phyloP scores from a whole-genome alignment of 1,140 invertebrate species.

The Drosophila virilis region DNA sequence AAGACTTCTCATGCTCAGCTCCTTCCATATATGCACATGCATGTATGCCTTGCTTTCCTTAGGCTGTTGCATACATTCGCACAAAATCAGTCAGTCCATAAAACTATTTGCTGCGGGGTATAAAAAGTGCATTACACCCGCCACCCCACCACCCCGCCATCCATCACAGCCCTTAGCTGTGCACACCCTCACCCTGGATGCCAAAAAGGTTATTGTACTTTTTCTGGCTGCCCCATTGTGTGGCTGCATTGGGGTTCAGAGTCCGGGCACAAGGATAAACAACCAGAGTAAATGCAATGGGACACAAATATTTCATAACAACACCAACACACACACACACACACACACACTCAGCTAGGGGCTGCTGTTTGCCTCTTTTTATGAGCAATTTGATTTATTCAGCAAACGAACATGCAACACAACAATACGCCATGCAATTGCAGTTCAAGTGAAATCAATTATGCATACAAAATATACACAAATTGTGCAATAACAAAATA shows the following conservation, averaged over 20 bases:
- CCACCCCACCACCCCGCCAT: neutral
- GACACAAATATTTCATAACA: slow-evolving; percentile 56
- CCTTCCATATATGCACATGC: no score
- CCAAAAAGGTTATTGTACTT: slow-evolving; percentile 64
- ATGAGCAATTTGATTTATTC: slow-evolving; percentile 60
- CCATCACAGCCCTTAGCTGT: neutral
- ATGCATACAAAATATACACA: slow-evolving; percentile 30
- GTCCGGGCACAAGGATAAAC: slow-evolving; percentile 57
- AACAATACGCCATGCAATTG: slow-evolving; percentile 28
- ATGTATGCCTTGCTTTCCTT: no score
- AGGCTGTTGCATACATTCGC: no score
- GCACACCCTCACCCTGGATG: neutral
- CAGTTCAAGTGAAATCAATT: slow-evolving; percentile 61
- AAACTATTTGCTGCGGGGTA: neutral
- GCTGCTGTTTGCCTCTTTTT: slow-evolving; percentile 46
- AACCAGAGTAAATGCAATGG: slow-evolving; percentile 34
- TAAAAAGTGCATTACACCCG: neutral
- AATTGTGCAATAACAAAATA: slow-evolving; percentile 20
- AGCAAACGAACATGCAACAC: slow-evolving; percentile 42
- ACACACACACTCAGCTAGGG: slow-evolving; percentile 7
- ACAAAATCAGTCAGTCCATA: no score
- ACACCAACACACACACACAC: slow-evolving; percentile 22
- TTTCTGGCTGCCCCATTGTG: slow-evolving; percentile 24
- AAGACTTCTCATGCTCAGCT: no score
- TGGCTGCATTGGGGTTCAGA: slow-evolving; percentile 38